Percentiles rank a stretch among this genome's conserved stretches.
phyloP scores from a whole-genome alignment of 2,888 invertebrate species.

The Pyrrhia umbra region DNA sequence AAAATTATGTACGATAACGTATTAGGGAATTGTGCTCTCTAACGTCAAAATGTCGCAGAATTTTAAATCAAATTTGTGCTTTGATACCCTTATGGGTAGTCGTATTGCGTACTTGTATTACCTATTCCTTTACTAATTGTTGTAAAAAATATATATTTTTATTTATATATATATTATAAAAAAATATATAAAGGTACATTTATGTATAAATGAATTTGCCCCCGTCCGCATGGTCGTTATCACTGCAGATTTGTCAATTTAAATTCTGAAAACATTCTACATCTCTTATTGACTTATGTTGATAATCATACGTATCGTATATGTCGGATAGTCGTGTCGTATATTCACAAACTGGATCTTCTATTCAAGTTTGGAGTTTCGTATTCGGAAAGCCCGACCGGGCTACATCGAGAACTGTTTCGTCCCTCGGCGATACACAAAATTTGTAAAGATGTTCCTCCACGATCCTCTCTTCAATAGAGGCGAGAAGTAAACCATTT shows the following conservation, averaged over 20 bases:
- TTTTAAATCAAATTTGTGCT: constrained; percentile 4
- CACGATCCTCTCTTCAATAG: constrained; percentile 61
- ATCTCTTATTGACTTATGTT: constrained; percentile 24
- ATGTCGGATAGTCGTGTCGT: constrained; percentile 45
- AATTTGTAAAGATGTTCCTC: constrained; percentile 74
- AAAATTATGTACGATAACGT: constrained; percentile 11
- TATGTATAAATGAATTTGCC: too few species aligned
- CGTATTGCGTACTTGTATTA: neutral
- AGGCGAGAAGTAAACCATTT: constrained; percentile 65
- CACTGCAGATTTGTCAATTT: too few species aligned
- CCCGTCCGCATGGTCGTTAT: too few species aligned
- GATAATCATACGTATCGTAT: constrained; percentile 29
- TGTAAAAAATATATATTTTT: too few species aligned
- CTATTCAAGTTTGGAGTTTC: constrained; percentile 69
- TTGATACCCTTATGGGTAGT: constrained; percentile 13
- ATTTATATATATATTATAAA: too few species aligned
- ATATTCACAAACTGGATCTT: constrained; percentile 68
- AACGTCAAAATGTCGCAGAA: constrained; percentile 10
- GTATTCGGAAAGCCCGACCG: constrained; percentile 64
- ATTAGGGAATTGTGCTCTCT: neutral
- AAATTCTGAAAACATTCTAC: too few species aligned
- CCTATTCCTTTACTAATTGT: too few species aligned
- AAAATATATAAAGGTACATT: too few species aligned
- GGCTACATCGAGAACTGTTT: constrained; percentile 65
- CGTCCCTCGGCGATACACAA: constrained; percentile 71